Evolutionary conservation across 1,140 invertebrate genomes (phyloP), one percentile per base, ranked within the genome.

Genomic region (Lepidurus packardi): DNA sequence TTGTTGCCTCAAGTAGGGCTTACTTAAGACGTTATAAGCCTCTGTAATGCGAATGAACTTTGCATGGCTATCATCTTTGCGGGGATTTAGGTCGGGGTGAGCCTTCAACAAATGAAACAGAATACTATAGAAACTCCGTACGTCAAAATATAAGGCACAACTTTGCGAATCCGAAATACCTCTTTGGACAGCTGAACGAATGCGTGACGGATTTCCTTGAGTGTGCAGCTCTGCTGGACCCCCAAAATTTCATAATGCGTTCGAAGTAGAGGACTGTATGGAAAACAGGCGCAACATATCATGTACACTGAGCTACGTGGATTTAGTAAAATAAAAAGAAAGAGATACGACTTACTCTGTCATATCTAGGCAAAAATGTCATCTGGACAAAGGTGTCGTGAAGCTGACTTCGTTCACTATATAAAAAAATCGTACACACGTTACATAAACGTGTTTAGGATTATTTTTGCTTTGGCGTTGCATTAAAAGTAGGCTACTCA

Each of bases 41-140:
- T 91, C 89, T 41, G 89, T 88, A 73, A 91, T 86, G 75, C 84
- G 85, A 0, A 91, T 86, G 86, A 91, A 91, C 78, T 85, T 85
- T 24, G 87, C 85, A 78, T 87, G 87, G 74, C 75, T 82, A 47
- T 81, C 80, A 8, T 83, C 83, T 83, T 88, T 86, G 81, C 86
- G 86, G 42, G 81, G 83, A 77, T 88, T 88, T 53, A 86, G 86
- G 82, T 91, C 90, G 73, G 90, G 90, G 83, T 91, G 90, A 78
- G 87, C 87, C 87, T 88, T 78, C 75, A 83, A 81, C 76, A 78
- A 75, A 83, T 21, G 65, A 76, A 43, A 47, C 73, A 78, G 77
- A 25, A 53, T 47, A 25, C 21, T 65, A 77, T 47, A 43, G 21
- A 25, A 41, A 41, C 34, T 25, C 44, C 11, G 34, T 41, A 41